These are phyloP conservation scores for Grantiella picta DNA, from an alignment of 2,113 vertebrate genomes.

Conservation along the genomic window DNA sequence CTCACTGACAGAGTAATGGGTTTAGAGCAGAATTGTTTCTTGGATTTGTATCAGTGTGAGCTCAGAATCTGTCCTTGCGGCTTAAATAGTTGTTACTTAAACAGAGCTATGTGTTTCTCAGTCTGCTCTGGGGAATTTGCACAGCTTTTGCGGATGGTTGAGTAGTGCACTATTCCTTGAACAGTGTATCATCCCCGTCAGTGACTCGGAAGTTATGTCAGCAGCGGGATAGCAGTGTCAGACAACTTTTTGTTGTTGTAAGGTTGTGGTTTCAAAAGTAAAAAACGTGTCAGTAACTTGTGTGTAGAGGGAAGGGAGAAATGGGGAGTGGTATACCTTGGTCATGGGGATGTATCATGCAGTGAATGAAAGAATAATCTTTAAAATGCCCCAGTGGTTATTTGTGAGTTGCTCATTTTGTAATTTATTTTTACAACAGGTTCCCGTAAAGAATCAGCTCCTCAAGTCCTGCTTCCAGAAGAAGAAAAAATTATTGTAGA, in stretches of 20 bases:
- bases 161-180: neutral
- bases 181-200: accelerated
- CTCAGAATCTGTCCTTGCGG: neutral
- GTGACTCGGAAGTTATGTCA: accelerated
- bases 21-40: neutral
- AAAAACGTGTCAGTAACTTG: neutral
- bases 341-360: neutral
- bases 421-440: conserved; percentile 77
- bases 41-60: neutral
- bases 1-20: neutral
- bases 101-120: neutral
- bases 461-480: conserved; percentile 87
- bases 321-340: neutral
- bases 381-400: neutral
- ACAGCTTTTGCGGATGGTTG: neutral
- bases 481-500: conserved; percentile 90
- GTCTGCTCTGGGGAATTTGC: neutral
- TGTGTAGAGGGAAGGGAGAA: neutral
- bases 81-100: neutral
- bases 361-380: neutral
- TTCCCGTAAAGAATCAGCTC: conserved; percentile 84
- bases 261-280: neutral
- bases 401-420: conserved; percentile 7
- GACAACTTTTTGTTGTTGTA: neutral
- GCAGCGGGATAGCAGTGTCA: neutral